Evolutionary conservation across 2,113 vertebrate species (phyloP).

Genomic region (Balaeniceps rex): DNA sequence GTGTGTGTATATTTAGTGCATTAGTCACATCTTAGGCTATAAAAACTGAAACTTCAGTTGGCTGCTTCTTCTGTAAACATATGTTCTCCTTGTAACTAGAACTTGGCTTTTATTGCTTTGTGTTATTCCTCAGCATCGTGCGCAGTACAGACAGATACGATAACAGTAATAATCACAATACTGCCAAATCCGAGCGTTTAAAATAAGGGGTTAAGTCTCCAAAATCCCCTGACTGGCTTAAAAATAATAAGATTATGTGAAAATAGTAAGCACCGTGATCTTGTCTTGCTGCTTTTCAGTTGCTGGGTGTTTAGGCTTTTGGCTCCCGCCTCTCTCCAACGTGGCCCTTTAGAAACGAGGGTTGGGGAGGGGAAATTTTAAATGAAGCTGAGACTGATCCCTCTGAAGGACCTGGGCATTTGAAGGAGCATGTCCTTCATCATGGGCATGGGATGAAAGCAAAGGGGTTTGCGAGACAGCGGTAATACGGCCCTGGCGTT

Average conservation of each 20-base stretch:
- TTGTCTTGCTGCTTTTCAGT: background rate
- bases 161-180: background rate
- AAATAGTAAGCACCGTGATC: background rate
- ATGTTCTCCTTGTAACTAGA: background rate
- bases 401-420: background rate
- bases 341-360: background rate
- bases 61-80: background rate
- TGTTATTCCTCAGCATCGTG: background rate
- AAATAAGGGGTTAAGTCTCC: background rate
- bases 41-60: background rate
- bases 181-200: background rate
- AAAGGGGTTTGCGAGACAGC: background rate
- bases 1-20: background rate
- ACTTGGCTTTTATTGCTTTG: background rate
- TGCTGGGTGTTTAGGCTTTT: background rate
- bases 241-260: slow-evolving; percentile 6
- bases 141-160: background rate
- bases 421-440: background rate
- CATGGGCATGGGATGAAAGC: background rate
- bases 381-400: background rate
- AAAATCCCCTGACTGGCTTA: background rate
- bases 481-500: fast-evolving
- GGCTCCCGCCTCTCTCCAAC: background rate
- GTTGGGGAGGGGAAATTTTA: background rate
- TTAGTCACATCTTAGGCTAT: background rate